A percentile compares a stretch with the other conserved stretches of the same genome.
Conservation (phyloP, 2,797 vertebrate genomes). For the Borostomias antarcticus region DNA sequence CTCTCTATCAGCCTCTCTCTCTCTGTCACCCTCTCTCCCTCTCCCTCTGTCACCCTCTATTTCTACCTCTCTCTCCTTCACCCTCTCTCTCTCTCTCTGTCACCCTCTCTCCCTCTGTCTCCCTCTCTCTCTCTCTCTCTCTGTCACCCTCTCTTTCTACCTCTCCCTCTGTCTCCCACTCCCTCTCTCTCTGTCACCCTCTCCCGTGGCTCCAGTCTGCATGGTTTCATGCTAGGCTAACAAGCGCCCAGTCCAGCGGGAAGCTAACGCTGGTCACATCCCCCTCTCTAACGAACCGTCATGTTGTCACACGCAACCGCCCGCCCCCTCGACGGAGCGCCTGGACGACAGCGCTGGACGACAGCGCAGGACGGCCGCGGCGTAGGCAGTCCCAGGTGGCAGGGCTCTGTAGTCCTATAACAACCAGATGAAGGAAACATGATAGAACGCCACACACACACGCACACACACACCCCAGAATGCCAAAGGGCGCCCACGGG, state of each 20-base stretch:
- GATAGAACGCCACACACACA: conserved; percentile 49
- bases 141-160: conserved; percentile 36
- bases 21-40: too few species aligned
- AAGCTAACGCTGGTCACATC: conserved; percentile 60
- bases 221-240: conserved; percentile 73
- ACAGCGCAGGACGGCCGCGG: conserved; percentile 48
- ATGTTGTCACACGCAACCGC: conserved; percentile 69
- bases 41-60: too few species aligned
- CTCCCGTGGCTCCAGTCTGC: conserved; percentile 51
- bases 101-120: not conserved
- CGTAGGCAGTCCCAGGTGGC: conserved; percentile 55
- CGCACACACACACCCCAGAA: conserved; percentile 39
- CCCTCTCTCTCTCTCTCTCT: not conserved
- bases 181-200: conserved; percentile 38
- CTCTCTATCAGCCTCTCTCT: too few species aligned
- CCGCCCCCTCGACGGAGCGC: conserved; percentile 60
- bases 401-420: conserved; percentile 42
- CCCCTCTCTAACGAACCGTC: conserved; percentile 35
- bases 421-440: conserved; percentile 53
- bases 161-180: conserved; percentile 40
- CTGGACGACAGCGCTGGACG: conserved; percentile 50
- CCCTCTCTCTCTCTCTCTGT: too few species aligned
- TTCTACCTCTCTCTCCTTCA: too few species aligned
- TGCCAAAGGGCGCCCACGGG: conserved; percentile 58
- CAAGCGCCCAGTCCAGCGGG: conserved; percentile 69